These are phyloP conservation scores for Orthonychiurus folsomi DNA, from an alignment of 2,888 invertebrate genomes.

Conservation along the genomic window DNA sequence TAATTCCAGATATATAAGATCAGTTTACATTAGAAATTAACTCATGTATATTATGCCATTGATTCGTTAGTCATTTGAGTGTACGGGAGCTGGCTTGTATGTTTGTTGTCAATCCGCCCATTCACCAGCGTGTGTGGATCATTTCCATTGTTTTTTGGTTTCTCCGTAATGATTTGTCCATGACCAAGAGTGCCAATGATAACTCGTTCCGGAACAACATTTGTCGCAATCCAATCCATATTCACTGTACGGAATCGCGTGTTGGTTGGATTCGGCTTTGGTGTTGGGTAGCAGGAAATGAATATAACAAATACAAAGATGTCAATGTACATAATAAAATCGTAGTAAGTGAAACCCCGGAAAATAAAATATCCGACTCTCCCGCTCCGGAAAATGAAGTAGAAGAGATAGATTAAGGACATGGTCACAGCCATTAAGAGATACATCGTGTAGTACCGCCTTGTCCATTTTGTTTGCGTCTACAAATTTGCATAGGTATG, in stretches of 20 bases:
- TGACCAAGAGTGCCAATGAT: no score
- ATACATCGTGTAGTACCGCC: not conserved
- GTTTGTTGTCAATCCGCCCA: not conserved
- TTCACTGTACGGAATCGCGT: not conserved
- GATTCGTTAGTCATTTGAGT: not conserved
- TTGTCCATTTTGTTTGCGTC: not conserved
- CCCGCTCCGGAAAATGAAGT: not conserved
- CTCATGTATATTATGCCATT: not conserved
- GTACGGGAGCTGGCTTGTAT: not conserved
- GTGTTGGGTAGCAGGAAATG: not conserved
- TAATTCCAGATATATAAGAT: no score
- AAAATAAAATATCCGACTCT: not conserved
- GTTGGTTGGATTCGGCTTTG: not conserved
- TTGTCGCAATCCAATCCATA: not conserved
- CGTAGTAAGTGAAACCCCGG: not conserved
- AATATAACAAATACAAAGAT: not conserved
- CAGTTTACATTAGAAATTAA: no score
- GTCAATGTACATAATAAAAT: not conserved
- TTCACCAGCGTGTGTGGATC: not conserved
- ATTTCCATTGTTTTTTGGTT: no score
- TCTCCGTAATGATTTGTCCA: no score
- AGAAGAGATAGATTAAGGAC: not conserved
- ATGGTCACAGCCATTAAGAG: not conserved
- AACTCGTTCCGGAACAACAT: not conserved
- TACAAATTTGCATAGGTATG: not conserved